Base-by-base conservation (phyloP, 2,113 vertebrate species). In the Ceyx margarethae region DNA sequence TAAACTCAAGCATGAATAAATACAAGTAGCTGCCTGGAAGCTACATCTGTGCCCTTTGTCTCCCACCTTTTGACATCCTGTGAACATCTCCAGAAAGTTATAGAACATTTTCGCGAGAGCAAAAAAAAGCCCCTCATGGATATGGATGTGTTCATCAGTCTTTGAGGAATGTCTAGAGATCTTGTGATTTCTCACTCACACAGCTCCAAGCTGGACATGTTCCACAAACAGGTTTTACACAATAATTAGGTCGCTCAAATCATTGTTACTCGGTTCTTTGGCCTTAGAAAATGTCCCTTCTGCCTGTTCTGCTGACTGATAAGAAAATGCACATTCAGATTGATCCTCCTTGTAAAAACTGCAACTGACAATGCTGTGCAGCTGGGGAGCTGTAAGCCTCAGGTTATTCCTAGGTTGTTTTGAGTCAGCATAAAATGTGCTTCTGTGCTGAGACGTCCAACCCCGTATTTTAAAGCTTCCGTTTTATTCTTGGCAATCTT, bases 1-100 rank as follows among this genome's bases (percentile, higher is more conserved):
- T 96, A 96, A 97, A 96, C 94, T 96, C 64, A 86, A 93, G 87
- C 92, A 96, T 92, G 90, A 96, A 93, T 74, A 85, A 95, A 94
- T 90, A 83, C 82, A 65, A 75, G 46, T 43, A 76, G 91, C 83
- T 85, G 76, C 90, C 90, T 53, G 62, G 75, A 92, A 95, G 90
- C 93, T 81, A 96, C 74, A 94, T 93, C 66, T 81, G 45, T 82
- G 81, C 65, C 43, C 78, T 81, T 86, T 67, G 66, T 89, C 96
- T 97, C 60, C 71, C 46, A 78, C 56, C 81, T 90, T 93, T 73
- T 95, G 83, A 95, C 87, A 95, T 56, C 33, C 33, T 33, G 33
- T 33, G 33, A 33, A 33, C 33, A 33, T 90, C 77, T 93, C 80
- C 62, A 90, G 62, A 90, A 95, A 85, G 73, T 57, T 72, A 92